Conservation (phyloP, 2,888 invertebrate genomes). For the Chaitophorus viminalis region DNA sequence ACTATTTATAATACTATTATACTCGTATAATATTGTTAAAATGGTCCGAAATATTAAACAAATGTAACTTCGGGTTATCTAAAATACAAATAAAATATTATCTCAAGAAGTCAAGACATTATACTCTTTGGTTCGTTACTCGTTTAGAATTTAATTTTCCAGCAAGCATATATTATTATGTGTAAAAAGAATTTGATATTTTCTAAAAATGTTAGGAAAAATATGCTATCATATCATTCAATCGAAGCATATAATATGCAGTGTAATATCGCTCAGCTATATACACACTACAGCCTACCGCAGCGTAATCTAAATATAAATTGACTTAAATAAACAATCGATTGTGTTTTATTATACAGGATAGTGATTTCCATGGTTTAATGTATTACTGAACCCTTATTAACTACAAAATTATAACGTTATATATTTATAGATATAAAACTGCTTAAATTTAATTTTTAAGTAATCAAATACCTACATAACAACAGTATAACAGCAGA, state of each 20-base stretch:
- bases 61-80: neutral
- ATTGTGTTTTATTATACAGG: slow-evolving; percentile 52
- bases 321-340: slow-evolving; percentile 56
- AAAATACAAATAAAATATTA: neutral
- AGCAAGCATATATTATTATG: neutral
- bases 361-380: slow-evolving; percentile 38
- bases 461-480: neutral
- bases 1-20: neutral
- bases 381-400: neutral
- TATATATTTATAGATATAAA: neutral
- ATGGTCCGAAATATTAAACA: neutral
- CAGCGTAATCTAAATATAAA: slow-evolving; percentile 42
- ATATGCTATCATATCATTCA: neutral
- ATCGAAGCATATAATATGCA: neutral
- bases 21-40: neutral
- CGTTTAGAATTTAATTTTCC: neutral
- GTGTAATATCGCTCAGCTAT: too few species aligned
- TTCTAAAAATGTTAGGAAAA: neutral
- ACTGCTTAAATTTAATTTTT: neutral
- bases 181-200: neutral
- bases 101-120: too few species aligned
- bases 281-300: neutral
- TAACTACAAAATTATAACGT: slow-evolving; percentile 17
- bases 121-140: neutral
- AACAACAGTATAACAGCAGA: neutral